Conservation (phyloP, 2,113 vertebrate species). For the Piaya cayana region DNA sequence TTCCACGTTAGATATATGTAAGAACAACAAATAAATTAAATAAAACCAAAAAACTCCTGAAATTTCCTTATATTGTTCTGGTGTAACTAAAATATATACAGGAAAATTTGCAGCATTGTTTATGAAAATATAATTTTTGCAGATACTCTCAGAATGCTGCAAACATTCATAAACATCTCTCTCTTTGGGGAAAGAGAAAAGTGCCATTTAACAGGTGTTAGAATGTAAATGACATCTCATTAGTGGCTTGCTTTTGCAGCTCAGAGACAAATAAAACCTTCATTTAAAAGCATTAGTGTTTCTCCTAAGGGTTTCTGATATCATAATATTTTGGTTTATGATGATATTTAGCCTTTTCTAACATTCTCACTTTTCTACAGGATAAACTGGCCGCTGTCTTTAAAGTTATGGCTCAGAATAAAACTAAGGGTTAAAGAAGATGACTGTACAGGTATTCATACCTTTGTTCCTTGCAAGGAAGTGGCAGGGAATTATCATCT, state of each 20-base stretch:
- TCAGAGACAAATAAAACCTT: conserved; percentile 82
- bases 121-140: conserved; percentile 78
- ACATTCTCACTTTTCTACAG: conserved; percentile 71
- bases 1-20: conserved; percentile 43
- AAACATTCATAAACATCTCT: conserved; percentile 83
- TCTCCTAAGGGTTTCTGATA: conserved; percentile 78
- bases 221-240: conserved; percentile 86
- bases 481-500: not conserved
- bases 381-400: conserved; percentile 68
- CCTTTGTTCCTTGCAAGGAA: not conserved
- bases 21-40: conserved; percentile 56
- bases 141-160: conserved; percentile 77
- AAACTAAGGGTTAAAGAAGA: conserved; percentile 39
- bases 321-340: conserved; percentile 81
- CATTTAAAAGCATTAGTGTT: conserved; percentile 82
- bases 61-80: conserved; percentile 20
- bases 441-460: not conserved
- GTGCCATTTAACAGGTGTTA: conserved; percentile 86
- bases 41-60: conserved; percentile 40
- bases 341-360: conserved; percentile 75
- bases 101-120: conserved; percentile 70
- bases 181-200: conserved; percentile 82
- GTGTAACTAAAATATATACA: conserved; percentile 41
- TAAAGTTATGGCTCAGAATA: conserved; percentile 54
- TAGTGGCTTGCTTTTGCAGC: conserved; percentile 80